Evolutionary conservation across 2,888 invertebrate genomes (phyloP).

Genomic region (Caenorhabditis virilis): DNA sequence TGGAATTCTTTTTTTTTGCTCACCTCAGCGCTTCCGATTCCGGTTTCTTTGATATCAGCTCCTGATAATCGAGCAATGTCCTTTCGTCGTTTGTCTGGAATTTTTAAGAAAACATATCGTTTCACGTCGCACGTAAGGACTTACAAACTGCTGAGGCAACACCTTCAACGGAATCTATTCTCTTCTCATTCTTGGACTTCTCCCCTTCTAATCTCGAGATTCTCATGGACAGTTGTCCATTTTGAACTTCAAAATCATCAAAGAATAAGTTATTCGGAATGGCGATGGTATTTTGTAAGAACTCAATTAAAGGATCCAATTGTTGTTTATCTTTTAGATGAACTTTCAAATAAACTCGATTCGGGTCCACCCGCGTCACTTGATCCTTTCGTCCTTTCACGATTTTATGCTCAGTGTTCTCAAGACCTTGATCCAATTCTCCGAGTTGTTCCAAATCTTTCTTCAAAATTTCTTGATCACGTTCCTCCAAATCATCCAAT

Average conservation of each 20-base stretch:
- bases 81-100: constrained; percentile 66
- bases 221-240: constrained; percentile 61
- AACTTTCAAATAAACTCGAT: constrained; percentile 66
- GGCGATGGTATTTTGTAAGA: constrained; percentile 64
- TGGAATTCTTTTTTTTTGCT: no score
- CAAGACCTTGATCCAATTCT: constrained; percentile 60
- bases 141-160: constrained; percentile 67
- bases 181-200: constrained; percentile 50
- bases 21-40: constrained; percentile 65
- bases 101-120: no score
- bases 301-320: constrained; percentile 62
- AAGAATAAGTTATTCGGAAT: constrained; percentile 65
- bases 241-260: constrained; percentile 62
- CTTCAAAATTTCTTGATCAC: constrained; percentile 54
- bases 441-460: constrained; percentile 64
- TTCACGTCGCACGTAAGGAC: no score
- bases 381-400: constrained; percentile 61
- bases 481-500: constrained; percentile 39
- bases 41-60: constrained; percentile 66
- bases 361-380: constrained; percentile 63
- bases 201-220: constrained; percentile 53
- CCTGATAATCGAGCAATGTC: constrained; percentile 65
- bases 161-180: constrained; percentile 62
- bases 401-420: constrained; percentile 65
- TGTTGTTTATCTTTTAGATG: constrained; percentile 56